Evolutionary conservation across 2,888 invertebrate species (phyloP), one percentile per base, ranked within the genome.

Genomic region (Platerodrilus igneus): DNA sequence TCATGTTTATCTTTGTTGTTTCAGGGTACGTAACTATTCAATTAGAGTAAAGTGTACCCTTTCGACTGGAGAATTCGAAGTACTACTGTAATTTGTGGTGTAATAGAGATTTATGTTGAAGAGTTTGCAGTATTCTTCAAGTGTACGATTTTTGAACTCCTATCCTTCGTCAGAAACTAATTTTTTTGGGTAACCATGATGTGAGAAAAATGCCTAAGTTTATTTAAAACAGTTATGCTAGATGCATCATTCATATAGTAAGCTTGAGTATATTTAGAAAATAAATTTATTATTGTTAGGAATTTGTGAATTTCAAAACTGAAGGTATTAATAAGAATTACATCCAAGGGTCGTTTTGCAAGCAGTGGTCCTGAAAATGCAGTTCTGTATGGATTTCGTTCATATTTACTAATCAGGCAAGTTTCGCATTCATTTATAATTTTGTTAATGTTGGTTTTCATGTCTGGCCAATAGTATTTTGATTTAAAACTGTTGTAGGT

Each of bases 1-100:
- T 18, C 32, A 11, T 31, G 17, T 18, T 13, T 13, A 20, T 13
- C 30, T 42, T n/a, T 13, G 16, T n/a, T 16, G 8, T 19, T 37
- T 37, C n/a, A 14, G 10, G 10, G 9, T 23, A 39, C 36, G 21
- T 7, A 38, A 19, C 38, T 38, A 39, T 15, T 38, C 38, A n/a
- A 39, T 9, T 38, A 38, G 16, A 5, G 38, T 38, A 8, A 14
- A 39, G n/a, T 38, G 38, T 14, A 37, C 11, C 22, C 38, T 9
- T 9, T 43, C 34, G 11, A 34, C 10, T 1, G 20, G 28, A 1
- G 27, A 25, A 9, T 27, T 33, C 6, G 32, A 38, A 7, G 7
- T 38, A 5, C 21, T 14, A 16, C 32, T 38, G 4, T 32, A 26
- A 9, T 10, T 36, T 9, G 15, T 28, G 11, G 13, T 18, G 15